Evolutionary conservation across 2,797 vertebrate genomes (phyloP).

Genomic region (Protonibea diacanthus): DNA sequence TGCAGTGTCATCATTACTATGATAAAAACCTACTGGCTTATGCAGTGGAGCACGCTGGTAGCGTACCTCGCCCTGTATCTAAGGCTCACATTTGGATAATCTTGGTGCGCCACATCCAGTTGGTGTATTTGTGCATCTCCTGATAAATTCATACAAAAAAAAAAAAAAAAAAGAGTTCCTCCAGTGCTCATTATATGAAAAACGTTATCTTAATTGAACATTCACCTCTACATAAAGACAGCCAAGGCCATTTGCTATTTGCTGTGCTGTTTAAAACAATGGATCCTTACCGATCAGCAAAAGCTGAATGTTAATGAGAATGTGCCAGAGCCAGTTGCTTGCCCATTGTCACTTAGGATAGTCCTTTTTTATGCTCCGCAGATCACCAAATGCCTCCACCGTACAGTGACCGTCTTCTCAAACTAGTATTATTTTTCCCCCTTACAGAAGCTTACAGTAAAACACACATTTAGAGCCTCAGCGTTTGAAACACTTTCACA

Average conservation of each 20-base stretch:
- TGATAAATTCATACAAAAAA: slow-evolving; percentile 60
- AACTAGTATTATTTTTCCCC: neutral
- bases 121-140: slow-evolving; percentile 65
- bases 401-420: slow-evolving; percentile 8
- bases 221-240: slow-evolving; percentile 73
- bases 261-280: slow-evolving; percentile 75
- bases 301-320: slow-evolving; percentile 71
- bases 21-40: slow-evolving; percentile 69
- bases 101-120: slow-evolving; percentile 47
- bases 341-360: slow-evolving; percentile 42
- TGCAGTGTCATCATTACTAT: slow-evolving; percentile 78
- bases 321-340: slow-evolving; percentile 43
- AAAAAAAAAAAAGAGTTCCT: slow-evolving; percentile 3
- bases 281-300: slow-evolving; percentile 64
- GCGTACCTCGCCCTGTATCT: slow-evolving; percentile 46
- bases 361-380: slow-evolving; percentile 9
- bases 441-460: neutral
- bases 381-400: slow-evolving; percentile 15
- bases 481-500: slow-evolving; percentile 47
- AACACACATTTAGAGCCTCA: slow-evolving; percentile 15
- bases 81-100: slow-evolving; percentile 56
- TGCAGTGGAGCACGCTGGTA: slow-evolving; percentile 45
- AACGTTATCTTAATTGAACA: slow-evolving; percentile 81
- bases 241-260: slow-evolving; percentile 63
- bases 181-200: slow-evolving; percentile 65